Base-by-base conservation (phyloP, 1,140 invertebrate genomes). In the Octopus sinensis region DNA sequence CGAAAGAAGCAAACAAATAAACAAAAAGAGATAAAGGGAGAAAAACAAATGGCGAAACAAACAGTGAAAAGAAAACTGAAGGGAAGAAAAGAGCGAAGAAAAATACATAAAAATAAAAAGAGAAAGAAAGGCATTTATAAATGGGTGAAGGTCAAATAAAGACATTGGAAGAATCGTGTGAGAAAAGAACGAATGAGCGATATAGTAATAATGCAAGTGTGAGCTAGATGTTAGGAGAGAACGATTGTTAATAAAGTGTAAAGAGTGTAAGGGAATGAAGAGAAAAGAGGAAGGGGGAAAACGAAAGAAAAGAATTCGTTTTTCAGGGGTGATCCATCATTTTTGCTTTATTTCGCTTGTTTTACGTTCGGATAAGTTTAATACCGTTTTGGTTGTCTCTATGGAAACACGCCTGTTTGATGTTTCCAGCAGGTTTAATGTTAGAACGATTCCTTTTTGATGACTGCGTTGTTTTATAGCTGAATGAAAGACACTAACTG, bases 1-100 rank as follows among this genome's bases (percentile, higher is more conserved):
- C 78, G 84, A n/a, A 85, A 53, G 53, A 51, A 76, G 54, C 43
- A 54, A 53, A 75, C 9, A 86, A 43, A 62, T 30, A 79, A 80
- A 10, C 4, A 9, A 62, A 17, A 30, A 52, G 54, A 71, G 79
- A 73, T 10, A 43, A 62, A 80, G 6, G 68, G 53, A 43, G 9
- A 53, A 62, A 68, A 51, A 80, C 5, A 80, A 54, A 80, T 6
- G 62, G 54, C 30, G 53, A 80, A 54, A 62, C 5, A 62, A 54
- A 62, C 0, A 62, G 79, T 56, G 53, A 80, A 51, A 68, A 10
- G 51, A 62, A 68, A 23, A 51, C 4, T 43, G 17, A 51, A 30
- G 23, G 23, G 10, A n/a, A 80, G 52, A 56, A 17, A 7, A 10
- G 62, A 56, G 3, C 12, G 51, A 51, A 80, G 79, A 80, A 23